Conservation (phyloP, 2,888 invertebrate species). For the Oithona nana region DNA sequence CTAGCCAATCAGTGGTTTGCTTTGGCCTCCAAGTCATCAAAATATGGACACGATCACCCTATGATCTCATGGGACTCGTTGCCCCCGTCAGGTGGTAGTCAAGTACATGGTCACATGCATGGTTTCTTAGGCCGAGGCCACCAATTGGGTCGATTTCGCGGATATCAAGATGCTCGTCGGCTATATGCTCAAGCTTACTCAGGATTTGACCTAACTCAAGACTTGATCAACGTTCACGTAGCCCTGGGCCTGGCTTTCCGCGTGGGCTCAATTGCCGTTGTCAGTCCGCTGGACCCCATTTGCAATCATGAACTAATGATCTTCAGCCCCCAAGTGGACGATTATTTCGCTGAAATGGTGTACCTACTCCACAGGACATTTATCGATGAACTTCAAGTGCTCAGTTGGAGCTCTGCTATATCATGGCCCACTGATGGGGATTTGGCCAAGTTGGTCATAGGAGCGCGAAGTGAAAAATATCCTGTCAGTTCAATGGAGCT, state of each 20-base stretch:
- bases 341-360: conserved; percentile 25
- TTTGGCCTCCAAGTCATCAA: conserved; percentile 23
- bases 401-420: conserved; percentile 28
- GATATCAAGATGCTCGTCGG: not conserved
- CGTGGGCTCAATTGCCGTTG: conserved; percentile 25
- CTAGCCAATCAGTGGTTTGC: conserved; percentile 27
- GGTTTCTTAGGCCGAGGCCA: conserved; percentile 26
- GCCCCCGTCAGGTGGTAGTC: conserved; percentile 32
- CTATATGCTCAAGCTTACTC: not conserved
- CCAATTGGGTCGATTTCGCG: conserved; percentile 19
- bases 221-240: conserved; percentile 25
- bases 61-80: conserved; percentile 30
- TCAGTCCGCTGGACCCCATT: conserved; percentile 28
- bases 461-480: conserved; percentile 27
- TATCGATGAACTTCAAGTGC: conserved; percentile 21
- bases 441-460: conserved; percentile 26
- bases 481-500: conserved; percentile 31
- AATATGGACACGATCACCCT: conserved; percentile 25
- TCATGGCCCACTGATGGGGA: conserved; percentile 24
- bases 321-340: conserved; percentile 25
- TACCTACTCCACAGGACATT: conserved; percentile 25
- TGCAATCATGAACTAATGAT: conserved; percentile 30
- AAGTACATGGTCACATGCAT: conserved; percentile 32
- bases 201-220: not conserved
- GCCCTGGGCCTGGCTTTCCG: conserved; percentile 26